Evolutionary conservation across 1,140 invertebrate genomes (phyloP).

Genomic region (Drosophila setifemur): DNA sequence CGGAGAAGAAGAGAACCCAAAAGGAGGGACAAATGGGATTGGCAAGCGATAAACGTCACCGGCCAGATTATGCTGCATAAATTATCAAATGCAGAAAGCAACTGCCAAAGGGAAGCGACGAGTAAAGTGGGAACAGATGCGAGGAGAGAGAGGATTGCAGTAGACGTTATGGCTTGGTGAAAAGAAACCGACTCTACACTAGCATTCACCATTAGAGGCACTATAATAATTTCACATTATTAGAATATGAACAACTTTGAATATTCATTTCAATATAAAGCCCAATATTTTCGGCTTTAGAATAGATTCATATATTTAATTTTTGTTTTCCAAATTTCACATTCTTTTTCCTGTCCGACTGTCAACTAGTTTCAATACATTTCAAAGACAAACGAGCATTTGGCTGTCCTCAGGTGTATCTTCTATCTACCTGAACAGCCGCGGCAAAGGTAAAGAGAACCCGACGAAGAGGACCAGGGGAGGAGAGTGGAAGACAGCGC

Average conservation of each 20-base stretch:
- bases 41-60: constrained; percentile 76
- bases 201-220: too few species aligned
- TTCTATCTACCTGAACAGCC: constrained; percentile 49
- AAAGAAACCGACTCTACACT: constrained; percentile 54
- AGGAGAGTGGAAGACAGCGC: constrained; percentile 9
- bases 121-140: constrained; percentile 7
- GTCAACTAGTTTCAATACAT: too few species aligned
- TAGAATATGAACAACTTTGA: too few species aligned
- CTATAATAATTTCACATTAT: too few species aligned
- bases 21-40: constrained; percentile 37
- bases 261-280: too few species aligned
- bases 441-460: constrained; percentile 36
- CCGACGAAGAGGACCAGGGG: constrained; percentile 5
- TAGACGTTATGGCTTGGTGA: constrained; percentile 52
- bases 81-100: constrained; percentile 75
- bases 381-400: neutral
- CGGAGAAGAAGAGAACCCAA: constrained; percentile 3
- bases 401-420: constrained; percentile 4
- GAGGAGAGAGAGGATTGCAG: constrained; percentile 1
- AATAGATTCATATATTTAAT: neutral
- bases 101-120: constrained; percentile 63
- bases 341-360: too few species aligned
- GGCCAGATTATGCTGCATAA: constrained; percentile 76
- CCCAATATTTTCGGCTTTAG: too few species aligned
- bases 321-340: neutral